These are phyloP conservation scores for Alviniconcha marisindica DNA, from an alignment of 1,140 invertebrate genomes.

Conservation along the genomic window DNA sequence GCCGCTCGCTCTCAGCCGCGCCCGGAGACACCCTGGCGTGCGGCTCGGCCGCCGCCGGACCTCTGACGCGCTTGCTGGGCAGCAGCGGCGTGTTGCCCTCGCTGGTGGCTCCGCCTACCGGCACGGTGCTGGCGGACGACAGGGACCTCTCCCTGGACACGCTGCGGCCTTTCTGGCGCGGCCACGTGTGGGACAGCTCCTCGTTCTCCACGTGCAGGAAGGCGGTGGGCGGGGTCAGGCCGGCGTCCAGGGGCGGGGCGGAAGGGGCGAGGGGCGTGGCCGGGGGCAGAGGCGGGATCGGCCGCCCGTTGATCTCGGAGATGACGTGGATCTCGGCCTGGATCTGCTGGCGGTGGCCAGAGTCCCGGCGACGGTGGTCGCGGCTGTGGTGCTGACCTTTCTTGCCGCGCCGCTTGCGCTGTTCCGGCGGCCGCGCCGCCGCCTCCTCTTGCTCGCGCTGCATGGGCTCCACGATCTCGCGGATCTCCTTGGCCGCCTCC, in stretches of 20 bases:
- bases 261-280: conserved; percentile 4
- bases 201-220: conserved; percentile 34
- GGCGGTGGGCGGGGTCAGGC: background rate
- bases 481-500: conserved; percentile 30
- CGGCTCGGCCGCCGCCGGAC: too few species aligned
- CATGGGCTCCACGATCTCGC: conserved; percentile 21
- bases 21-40: background rate
- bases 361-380: background rate
- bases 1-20: conserved; percentile 5
- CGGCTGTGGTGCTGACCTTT: background rate
- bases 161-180: conserved; percentile 2
- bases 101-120: background rate
- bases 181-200: conserved; percentile 35
- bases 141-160: conserved; percentile 15
- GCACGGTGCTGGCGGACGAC: background rate
- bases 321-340: conserved; percentile 38
- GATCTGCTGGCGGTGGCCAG: conserved; percentile 26
- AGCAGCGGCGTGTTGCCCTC: background rate
- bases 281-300: conserved; percentile 30
- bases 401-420: background rate
- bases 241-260: background rate
- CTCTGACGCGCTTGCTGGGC: background rate
- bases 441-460: background rate
- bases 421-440: background rate
- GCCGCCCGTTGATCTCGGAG: conserved; percentile 5